These are phyloP conservation scores for Cherax quadricarinatus DNA, from an alignment of 1,140 invertebrate genomes.

Conservation along the genomic window DNA sequence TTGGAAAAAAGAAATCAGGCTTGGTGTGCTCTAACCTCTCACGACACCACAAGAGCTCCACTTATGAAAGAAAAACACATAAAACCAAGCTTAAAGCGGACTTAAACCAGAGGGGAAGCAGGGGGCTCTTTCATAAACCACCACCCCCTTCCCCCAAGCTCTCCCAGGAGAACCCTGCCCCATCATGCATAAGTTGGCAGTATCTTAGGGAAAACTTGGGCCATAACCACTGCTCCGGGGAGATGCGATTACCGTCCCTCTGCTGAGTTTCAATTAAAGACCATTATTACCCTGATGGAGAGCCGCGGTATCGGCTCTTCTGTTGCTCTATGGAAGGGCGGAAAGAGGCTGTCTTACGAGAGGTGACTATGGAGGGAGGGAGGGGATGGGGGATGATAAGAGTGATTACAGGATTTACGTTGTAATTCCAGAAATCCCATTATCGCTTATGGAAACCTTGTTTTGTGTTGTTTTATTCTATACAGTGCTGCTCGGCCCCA, in stretches of 20 bases:
- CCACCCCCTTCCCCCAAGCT: too few relatives aligned
- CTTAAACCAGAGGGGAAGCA: not conserved
- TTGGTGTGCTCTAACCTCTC: too few relatives aligned
- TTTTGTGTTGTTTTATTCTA: too few relatives aligned
- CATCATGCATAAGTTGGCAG: not conserved
- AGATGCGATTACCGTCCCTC: not conserved
- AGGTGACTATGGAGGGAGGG: not conserved
- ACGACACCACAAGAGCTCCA: too few relatives aligned
- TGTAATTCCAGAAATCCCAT: not conserved
- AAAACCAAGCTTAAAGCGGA: not conserved
- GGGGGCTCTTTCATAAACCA: too few relatives aligned
- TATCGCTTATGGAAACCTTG: not conserved
- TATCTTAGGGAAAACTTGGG: slow-evolving; percentile 5
- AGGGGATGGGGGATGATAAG: too few relatives aligned
- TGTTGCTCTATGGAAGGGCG: not conserved
- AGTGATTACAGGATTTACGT: not conserved
- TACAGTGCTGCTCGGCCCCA: too few relatives aligned
- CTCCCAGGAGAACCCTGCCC: not conserved
- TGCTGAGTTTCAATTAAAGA: not conserved
- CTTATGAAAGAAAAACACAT: not conserved
- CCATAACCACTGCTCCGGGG: not conserved
- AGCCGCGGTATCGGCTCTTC: not conserved
- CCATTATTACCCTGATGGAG: not conserved
- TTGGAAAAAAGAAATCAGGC: too few relatives aligned
- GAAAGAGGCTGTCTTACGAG: not conserved